A percentile compares a stretch with the other conserved stretches of the same genome.
phyloP scores from a whole-genome alignment of 2,113 vertebrate species.

The Campylomormyrus tamandua region DNA sequence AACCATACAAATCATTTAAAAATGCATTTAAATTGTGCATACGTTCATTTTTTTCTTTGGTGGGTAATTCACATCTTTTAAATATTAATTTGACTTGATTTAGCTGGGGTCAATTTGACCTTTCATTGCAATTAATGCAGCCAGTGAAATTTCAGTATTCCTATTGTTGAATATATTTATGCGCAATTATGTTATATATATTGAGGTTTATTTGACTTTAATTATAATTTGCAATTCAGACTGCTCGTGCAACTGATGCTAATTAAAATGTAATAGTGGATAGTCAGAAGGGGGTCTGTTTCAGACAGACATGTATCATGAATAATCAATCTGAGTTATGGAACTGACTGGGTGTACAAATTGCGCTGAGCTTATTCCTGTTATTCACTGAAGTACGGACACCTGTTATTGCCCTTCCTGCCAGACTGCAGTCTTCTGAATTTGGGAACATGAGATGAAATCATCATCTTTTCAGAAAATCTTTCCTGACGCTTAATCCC shows the following conservation, averaged over 20 bases:
- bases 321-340: conserved; percentile 11
- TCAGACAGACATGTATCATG: conserved; percentile 3
- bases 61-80: neutral
- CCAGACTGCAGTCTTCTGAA: neutral
- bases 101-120: neutral
- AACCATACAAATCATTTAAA: neutral
- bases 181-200: conserved; percentile 7
- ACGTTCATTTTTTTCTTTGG: neutral
- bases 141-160: conserved; percentile 2
- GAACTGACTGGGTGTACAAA: neutral
- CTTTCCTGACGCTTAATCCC: neutral
- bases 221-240: conserved; percentile 4
- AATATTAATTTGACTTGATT: neutral
- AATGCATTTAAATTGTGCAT: neutral
- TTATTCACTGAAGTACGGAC: neutral
- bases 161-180: neutral
- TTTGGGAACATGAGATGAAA: neutral
- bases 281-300: conserved; percentile 5
- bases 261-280: neutral
- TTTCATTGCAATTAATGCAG: neutral
- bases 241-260: neutral
- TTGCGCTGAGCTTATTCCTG: neutral
- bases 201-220: conserved; percentile 11
- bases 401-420: neutral
- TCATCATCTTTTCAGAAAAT: neutral